Conservation (phyloP, 2,113 vertebrate species). For the Chauna torquata region DNA sequence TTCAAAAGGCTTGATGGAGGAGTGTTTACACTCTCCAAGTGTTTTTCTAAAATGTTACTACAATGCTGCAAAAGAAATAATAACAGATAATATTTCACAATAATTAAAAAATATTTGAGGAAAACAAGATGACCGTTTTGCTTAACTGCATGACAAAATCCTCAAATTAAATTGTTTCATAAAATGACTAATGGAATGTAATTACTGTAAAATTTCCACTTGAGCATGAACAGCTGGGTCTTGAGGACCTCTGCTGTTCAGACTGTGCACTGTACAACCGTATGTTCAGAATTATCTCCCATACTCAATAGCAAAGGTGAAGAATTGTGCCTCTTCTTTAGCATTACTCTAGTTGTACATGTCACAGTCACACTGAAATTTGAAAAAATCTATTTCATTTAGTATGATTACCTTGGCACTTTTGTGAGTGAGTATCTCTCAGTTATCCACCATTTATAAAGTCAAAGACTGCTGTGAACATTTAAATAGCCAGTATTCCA, state of each 20-base stretch:
- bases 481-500: background rate
- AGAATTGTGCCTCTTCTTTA: background rate
- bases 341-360: background rate
- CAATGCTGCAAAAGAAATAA: background rate
- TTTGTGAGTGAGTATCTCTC: background rate
- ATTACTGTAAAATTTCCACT: background rate
- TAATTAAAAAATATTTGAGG: background rate
- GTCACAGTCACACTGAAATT: background rate
- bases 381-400: background rate
- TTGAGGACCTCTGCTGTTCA: constrained; percentile 79
- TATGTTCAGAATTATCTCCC: fast-evolving
- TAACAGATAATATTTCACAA: background rate
- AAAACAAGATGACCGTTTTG: constrained; percentile 6
- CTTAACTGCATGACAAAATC: constrained; percentile 34
- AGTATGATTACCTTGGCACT: background rate
- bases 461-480: background rate
- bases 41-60: constrained; percentile 17
- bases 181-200: constrained; percentile 7
- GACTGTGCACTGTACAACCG: background rate
- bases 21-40: background rate
- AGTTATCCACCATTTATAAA: background rate
- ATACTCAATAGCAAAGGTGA: background rate
- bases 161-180: background rate
- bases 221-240: constrained; percentile 35
- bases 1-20: background rate